Base-by-base conservation (phyloP, 2,888 invertebrate species). In the Linnaemya tessellans region DNA sequence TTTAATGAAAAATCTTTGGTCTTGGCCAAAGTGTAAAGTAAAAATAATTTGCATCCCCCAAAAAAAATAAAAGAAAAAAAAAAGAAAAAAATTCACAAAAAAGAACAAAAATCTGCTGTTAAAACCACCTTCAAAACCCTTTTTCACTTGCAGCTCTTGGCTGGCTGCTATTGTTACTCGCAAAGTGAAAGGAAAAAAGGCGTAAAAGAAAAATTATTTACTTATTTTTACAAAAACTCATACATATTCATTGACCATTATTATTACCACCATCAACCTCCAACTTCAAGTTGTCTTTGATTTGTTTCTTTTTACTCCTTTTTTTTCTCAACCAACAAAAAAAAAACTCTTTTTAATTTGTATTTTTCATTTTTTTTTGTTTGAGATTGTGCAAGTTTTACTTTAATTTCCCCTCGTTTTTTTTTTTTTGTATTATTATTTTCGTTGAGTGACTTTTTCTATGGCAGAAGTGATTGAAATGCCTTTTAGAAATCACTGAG, bases 211-310 rank as follows among this genome's bases (percentile, higher is more conserved):
- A 56, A 80, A 64, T 71, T 54, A 79, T 79, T 79, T 79, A 64
- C 65, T 58, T n/a, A n/a, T n/a, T 74, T 64, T 51, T 20, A 41
- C 35, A 13, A 56, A 67, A 67, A 68, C 70, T 85, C 85, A 85
- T 79, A 75, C 85, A 82, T 85, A 85, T 85, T 85, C 85, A 85
- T 85, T 85, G 85, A 85, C 85, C 85, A 70, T 85, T 85, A 85
- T 85, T 82, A 54, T 58, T 65, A 71, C 56, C 82, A 79, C 62
- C 67, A 78, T 13, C 43, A 30, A 11, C 51, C 62, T 41, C 62
- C 60, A 11, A 18, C 56, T 35, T 43, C 20, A 20, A 54, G 9
- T 11, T 22, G 11, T 46, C 35, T 46, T 25, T 43, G 15, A 43
- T 46, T 67, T 51, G 56, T 46, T 71, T 60, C 9, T 38, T 74